Percentiles rank a stretch among this genome's conserved stretches.
Conservation (phyloP, 2,888 invertebrate species). For the Monoplex corrugatus region DNA sequence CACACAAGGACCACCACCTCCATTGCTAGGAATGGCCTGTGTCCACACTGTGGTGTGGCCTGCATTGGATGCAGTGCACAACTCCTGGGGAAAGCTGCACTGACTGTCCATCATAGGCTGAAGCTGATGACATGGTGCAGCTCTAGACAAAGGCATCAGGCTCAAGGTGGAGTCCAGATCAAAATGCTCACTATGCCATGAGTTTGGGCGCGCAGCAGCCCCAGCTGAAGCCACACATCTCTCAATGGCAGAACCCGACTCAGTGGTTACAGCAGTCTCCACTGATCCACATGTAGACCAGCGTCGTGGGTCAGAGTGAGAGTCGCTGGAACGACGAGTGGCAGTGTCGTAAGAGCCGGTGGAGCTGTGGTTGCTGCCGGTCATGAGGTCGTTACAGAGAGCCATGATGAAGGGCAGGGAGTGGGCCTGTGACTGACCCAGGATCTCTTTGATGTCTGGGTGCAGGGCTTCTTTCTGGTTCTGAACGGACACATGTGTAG, state of each 20-base stretch:
- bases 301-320: slow-evolving; percentile 71
- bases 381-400: slow-evolving; percentile 92
- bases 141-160: slow-evolving; percentile 45
- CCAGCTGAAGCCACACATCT: slow-evolving; percentile 46
- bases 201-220: slow-evolving; percentile 71
- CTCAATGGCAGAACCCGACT: slow-evolving; percentile 48
- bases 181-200: slow-evolving; percentile 79
- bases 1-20: slow-evolving; percentile 54
- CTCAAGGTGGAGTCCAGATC: slow-evolving; percentile 72
- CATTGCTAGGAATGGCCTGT: slow-evolving; percentile 64
- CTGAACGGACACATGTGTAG: slow-evolving; percentile 53
- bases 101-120: slow-evolving; percentile 63
- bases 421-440: slow-evolving; percentile 71
- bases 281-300: slow-evolving; percentile 73
- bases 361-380: slow-evolving; percentile 64
- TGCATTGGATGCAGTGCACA: slow-evolving; percentile 51
- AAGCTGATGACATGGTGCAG: background rate
- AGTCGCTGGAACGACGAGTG: slow-evolving; percentile 72
- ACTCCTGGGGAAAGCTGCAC: slow-evolving; percentile 73
- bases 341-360: slow-evolving; percentile 69
- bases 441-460: slow-evolving; percentile 75
- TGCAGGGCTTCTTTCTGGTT: slow-evolving; percentile 69
- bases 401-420: slow-evolving; percentile 93
- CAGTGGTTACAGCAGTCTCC: slow-evolving; percentile 56
- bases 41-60: slow-evolving; percentile 61